Base-by-base conservation (phyloP, 2,797 vertebrate genomes). In the Otolemur crassicaudatus region DNA sequence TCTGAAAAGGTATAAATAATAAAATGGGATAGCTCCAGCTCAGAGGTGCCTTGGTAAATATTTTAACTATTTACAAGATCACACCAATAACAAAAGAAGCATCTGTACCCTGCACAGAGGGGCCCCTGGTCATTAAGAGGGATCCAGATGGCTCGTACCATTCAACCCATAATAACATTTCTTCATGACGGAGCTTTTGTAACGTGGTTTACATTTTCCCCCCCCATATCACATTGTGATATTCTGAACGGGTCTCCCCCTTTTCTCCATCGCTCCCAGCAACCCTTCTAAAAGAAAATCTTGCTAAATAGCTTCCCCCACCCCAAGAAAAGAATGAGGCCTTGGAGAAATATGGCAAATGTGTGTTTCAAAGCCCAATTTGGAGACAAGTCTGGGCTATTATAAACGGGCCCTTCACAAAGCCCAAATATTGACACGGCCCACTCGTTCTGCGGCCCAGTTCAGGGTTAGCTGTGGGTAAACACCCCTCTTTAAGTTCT, bases 51-150 rank as follows among this genome's bases (percentile, higher is more conserved):
- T 99, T 99, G 98, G 99, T 99, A 99, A 99, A 99, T 99, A 99
- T 99, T 99, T 99, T 99, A 99, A 99, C 99, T 99, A 99, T 99
- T 99, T 99, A 99, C 99, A 99, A 99, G 99, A 99, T 99, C 98
- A 98, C 99, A 99, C 98, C 97, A 98, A 98, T 98, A 98, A 99
- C 99, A 99, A 99, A 99, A 99, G 99, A 97, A 99, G 99, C 99
- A 99, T 99, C 99, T 99, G 99, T 99, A 99, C 99, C 98, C 97
- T 98, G 98, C 98, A 97, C 98, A 98, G 97, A 98, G 97, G 98
- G 97, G 98, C 98, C 98, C 97, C 98, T 90, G 65, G 95, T 97
- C 97, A 94, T 98, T 99, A 99, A 99, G 99, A 98, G 98, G 98
- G 98, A 98, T 99, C 99, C 99, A 99, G 99, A 99, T 99, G 99